Evolutionary conservation across 2,888 invertebrate genomes (phyloP).

Genomic region (Pasiphila rectangulata): DNA sequence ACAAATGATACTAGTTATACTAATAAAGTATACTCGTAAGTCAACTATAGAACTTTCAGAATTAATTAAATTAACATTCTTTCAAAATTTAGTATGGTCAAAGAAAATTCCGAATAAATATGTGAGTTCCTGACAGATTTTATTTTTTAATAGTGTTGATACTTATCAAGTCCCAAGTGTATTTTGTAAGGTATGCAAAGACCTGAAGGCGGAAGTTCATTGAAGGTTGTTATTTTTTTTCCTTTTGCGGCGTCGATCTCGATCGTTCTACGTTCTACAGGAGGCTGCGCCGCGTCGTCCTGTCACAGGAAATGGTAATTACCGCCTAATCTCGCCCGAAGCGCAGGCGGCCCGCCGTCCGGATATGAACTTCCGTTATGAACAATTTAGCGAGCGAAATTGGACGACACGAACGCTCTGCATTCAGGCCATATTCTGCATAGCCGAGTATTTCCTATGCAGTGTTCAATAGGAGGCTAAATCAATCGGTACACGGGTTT

Average conservation of each 20-base stretch:
- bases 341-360: conserved; percentile 80
- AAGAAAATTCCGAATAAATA: no score
- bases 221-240: conserved; percentile 53
- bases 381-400: conserved; percentile 88
- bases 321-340: conserved; percentile 81
- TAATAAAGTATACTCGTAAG: no score
- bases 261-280: conserved; percentile 19
- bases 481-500: no score
- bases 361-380: conserved; percentile 94
- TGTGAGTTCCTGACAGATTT: no score
- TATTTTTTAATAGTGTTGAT: no score
- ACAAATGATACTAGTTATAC: no score
- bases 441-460: conserved; percentile 37
- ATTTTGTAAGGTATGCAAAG: conserved; percentile 37
- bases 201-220: conserved; percentile 2
- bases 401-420: conserved; percentile 76
- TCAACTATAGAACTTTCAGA: no score
- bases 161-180: no score
- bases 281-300: conserved; percentile 63
- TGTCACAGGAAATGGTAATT: conserved; percentile 81
- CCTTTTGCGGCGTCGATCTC: conserved; percentile 42
- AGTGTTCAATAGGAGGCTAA: no score
- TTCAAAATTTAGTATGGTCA: no score
- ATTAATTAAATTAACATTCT: no score
- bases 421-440: conserved; percentile 70